A percentile compares a stretch with the other conserved stretches of the same genome.
phyloP scores from a whole-genome alignment of 2,888 invertebrate species.

The Thymelicus sylvestris region DNA sequence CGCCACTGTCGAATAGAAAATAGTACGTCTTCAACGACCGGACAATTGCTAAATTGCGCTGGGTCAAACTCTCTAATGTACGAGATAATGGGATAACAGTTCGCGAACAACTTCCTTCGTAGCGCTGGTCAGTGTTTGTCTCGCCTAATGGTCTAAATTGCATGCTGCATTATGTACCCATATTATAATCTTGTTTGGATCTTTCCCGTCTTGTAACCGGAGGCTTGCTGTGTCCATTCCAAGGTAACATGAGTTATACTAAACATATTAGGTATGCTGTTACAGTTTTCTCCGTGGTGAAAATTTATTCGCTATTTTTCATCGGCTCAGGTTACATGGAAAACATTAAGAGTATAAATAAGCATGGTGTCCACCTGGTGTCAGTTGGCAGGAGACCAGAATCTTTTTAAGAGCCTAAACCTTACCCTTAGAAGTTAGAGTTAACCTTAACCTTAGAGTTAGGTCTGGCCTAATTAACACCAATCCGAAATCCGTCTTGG shows the following conservation, averaged over 20 bases:
- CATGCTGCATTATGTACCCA: not conserved
- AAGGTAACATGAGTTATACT: constrained; percentile 1
- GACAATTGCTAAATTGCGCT: constrained; percentile 72
- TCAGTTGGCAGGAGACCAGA: no score
- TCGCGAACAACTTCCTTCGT: constrained; percentile 67
- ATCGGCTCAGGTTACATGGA: not conserved
- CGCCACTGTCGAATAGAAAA: constrained; percentile 60
- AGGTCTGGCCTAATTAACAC: no score
- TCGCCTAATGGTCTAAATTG: constrained; percentile 13
- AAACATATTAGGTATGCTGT: not conserved
- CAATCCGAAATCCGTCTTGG: no score
- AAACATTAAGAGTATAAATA: not conserved
- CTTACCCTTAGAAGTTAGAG: no score
- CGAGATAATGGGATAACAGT: constrained; percentile 68
- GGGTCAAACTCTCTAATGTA: constrained; percentile 66
- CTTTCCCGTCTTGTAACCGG: not conserved
- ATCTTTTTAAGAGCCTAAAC: no score
- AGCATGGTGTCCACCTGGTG: no score
- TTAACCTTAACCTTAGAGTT: no score
- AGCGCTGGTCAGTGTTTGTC: constrained; percentile 29
- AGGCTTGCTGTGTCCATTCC: not conserved
- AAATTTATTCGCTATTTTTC: constrained; percentile 1
- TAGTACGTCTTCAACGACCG: constrained; percentile 48
- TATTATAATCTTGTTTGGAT: not conserved
- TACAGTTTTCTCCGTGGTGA: constrained; percentile 6